Conservation (phyloP, 1,140 invertebrate species). For the Pantala flavescens region DNA sequence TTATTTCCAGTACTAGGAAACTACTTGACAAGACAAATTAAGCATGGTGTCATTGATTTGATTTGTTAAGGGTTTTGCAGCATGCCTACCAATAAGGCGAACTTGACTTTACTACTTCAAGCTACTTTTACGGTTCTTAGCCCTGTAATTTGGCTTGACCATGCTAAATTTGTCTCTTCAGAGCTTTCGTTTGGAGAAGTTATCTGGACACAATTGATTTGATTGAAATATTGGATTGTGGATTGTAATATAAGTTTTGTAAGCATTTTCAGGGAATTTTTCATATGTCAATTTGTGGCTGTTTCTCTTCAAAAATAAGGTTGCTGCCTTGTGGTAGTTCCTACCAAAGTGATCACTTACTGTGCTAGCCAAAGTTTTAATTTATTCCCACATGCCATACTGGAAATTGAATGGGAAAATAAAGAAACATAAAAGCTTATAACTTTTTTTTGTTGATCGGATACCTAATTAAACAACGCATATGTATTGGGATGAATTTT, state of each 20-base stretch:
- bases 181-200: conserved; percentile 7
- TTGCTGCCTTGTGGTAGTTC: conserved; percentile 13
- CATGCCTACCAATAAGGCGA: conserved; percentile 26
- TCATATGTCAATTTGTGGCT: conserved; percentile 19
- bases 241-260: conserved; percentile 19
- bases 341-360: conserved; percentile 26
- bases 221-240: conserved; percentile 19
- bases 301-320: conserved; percentile 17
- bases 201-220: conserved; percentile 12
- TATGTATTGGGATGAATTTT: conserved; percentile 8
- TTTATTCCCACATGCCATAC: conserved; percentile 39
- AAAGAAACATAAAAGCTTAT: conserved; percentile 1
- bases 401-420: conserved; percentile 16
- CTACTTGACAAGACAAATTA: conserved; percentile 10
- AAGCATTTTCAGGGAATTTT: conserved; percentile 22
- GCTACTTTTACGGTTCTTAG: conserved; percentile 22
- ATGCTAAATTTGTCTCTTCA: conserved; percentile 14
- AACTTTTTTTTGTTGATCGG: conserved; percentile 2
- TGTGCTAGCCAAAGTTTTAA: conserved; percentile 38
- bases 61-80: conserved; percentile 30
- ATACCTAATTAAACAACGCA: neutral
- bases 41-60: conserved; percentile 11
- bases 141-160: conserved; percentile 22
- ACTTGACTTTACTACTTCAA: conserved; percentile 23
- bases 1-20: conserved; percentile 10